Evolutionary conservation across 2,888 invertebrate species (phyloP).

Genomic region (Eugnorisma glareosa): DNA sequence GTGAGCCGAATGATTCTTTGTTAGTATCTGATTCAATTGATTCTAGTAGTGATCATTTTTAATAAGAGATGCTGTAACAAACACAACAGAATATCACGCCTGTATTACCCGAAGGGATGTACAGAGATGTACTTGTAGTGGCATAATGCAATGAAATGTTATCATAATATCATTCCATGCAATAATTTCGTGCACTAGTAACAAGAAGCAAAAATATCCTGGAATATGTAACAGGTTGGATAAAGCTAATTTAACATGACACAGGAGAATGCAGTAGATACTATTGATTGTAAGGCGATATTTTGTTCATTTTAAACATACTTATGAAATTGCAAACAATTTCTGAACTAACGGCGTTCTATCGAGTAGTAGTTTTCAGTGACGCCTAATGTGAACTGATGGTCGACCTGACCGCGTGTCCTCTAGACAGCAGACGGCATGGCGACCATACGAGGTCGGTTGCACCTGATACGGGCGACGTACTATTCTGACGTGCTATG

Average conservation of each 20-base stretch:
- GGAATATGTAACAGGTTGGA: not conserved
- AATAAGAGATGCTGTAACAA: not conserved
- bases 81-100: not conserved
- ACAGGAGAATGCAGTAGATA: not conserved
- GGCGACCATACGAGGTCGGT: constrained; percentile 77
- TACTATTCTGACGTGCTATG: constrained; percentile 40
- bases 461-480: constrained; percentile 70
- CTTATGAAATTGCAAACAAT: constrained; percentile 3
- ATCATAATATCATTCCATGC: not conserved
- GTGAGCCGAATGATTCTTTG: constrained; percentile 18
- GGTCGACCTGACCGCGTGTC: constrained; percentile 75
- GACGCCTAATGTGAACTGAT: constrained; percentile 65
- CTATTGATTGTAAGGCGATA: not conserved
- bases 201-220: not conserved
- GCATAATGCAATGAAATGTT: not conserved
- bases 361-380: constrained; percentile 47
- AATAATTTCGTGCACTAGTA: not conserved
- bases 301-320: not conserved
- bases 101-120: not conserved
- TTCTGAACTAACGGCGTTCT: constrained; percentile 8
- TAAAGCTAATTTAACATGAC: not conserved
- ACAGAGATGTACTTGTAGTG: not conserved
- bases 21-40: constrained; percentile 5
- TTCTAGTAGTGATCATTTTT: not conserved
- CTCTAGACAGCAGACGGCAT: constrained; percentile 82